These are phyloP conservation scores for Acanthochromis polyacanthus DNA, from an alignment of 2,113 vertebrate species.

Conservation along the genomic window DNA sequence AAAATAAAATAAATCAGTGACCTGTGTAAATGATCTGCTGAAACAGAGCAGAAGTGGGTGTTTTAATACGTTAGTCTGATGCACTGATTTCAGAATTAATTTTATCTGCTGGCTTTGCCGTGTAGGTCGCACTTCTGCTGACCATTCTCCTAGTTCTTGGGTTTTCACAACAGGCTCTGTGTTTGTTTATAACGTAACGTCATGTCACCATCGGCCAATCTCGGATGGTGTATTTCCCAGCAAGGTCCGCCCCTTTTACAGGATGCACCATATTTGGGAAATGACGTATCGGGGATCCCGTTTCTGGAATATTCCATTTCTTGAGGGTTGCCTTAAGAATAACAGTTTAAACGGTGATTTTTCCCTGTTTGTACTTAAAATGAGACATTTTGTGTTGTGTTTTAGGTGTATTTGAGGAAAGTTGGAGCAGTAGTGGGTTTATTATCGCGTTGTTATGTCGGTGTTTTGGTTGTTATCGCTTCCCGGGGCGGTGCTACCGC, in stretches of 20 bases:
- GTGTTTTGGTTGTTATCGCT: constrained; percentile 43
- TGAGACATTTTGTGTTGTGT: background rate
- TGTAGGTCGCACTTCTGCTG: constrained; percentile 41
- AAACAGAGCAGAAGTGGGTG: background rate
- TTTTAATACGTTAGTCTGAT: background rate
- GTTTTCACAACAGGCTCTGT: constrained; percentile 65
- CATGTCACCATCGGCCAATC: constrained; percentile 61
- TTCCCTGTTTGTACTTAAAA: background rate
- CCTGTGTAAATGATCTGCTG: too few relatives aligned
- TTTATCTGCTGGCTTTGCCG: constrained; percentile 25
- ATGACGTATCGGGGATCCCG: constrained; percentile 86
- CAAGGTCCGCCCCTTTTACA: constrained; percentile 80
- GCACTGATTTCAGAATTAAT: constrained; percentile 2
- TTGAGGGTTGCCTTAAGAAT: background rate
- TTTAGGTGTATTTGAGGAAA: background rate
- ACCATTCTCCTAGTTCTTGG: constrained; percentile 51
- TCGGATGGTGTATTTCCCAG: constrained; percentile 76
- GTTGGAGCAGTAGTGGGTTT: rapidly evolving
- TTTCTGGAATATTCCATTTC: constrained; percentile 81
- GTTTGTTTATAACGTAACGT: constrained; percentile 81
- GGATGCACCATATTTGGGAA: constrained; percentile 88
- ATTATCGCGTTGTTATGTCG: constrained; percentile 10
- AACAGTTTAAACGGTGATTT: background rate
- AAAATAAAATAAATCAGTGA: too few relatives aligned
- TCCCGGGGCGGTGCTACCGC: background rate